These are phyloP conservation scores for Grantiella picta DNA, from an alignment of 2,113 vertebrate genomes.

Conservation along the genomic window DNA sequence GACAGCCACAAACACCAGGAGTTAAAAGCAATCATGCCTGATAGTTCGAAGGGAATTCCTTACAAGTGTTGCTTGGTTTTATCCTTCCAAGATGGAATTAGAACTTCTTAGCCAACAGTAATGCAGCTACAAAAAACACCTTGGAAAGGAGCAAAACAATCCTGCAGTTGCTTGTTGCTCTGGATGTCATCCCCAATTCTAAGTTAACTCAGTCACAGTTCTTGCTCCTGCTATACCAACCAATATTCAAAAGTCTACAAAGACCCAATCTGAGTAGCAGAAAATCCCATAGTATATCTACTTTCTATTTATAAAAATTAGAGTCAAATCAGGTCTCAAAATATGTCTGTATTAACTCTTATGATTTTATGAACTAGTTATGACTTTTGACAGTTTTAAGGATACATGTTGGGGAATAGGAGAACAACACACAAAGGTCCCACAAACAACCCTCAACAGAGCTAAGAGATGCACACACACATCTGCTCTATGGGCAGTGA, in stretches of 20 bases:
- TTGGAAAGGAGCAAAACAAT: not conserved
- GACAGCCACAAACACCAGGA: not conserved
- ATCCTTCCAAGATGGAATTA: not conserved
- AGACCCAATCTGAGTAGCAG: not conserved
- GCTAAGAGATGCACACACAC: not conserved
- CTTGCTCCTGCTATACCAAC: not conserved
- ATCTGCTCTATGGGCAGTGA: not conserved
- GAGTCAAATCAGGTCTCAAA: not conserved
- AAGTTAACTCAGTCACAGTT: not conserved
- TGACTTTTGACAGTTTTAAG: not conserved
- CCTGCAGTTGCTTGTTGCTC: not conserved
- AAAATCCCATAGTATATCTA: not conserved
- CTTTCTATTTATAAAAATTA: not conserved
- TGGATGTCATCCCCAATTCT: not conserved
- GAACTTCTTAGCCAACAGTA: not conserved
- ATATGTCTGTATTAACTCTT: not conserved
- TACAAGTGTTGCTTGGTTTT: not conserved
- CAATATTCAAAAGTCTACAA: not conserved
- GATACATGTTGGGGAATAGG: rapidly evolving
- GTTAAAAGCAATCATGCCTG: not conserved
- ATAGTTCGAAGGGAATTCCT: not conserved
- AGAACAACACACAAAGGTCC: not conserved
- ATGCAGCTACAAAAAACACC: not conserved
- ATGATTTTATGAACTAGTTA: not conserved
- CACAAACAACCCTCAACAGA: not conserved